Percentiles rank a stretch among this genome's conserved stretches.
Evolutionary conservation across 2,888 invertebrate species (phyloP).

Genomic region (Sinotaia quadrata): DNA sequence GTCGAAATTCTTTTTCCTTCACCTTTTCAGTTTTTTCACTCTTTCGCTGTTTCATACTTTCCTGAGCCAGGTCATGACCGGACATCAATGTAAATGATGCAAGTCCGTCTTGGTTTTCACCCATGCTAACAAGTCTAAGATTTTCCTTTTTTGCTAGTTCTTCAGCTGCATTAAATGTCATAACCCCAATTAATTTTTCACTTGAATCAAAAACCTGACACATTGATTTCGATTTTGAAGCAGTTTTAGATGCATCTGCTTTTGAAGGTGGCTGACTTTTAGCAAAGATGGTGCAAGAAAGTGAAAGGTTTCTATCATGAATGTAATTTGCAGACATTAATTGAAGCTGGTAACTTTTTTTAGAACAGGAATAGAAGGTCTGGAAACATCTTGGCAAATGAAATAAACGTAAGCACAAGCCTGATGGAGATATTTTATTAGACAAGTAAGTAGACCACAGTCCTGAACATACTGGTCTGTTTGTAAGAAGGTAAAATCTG

Average conservation of each 20-base stretch:
- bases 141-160: constrained; percentile 31
- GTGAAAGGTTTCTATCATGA: too few relatives aligned
- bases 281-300: too few relatives aligned
- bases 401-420: too few relatives aligned
- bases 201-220: constrained; percentile 33
- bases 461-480: too few relatives aligned
- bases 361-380: too few relatives aligned
- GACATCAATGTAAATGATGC: constrained; percentile 29
- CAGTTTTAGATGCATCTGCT: too few relatives aligned
- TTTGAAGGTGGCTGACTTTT: not conserved
- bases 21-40: constrained; percentile 25
- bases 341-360: too few relatives aligned
- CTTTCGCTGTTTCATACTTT: constrained; percentile 19
- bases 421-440: too few relatives aligned
- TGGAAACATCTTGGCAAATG: too few relatives aligned
- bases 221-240: not conserved
- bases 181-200: constrained; percentile 28
- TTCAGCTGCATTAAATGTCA: constrained; percentile 29
- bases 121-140: constrained; percentile 32
- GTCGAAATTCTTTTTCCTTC: constrained; percentile 31
- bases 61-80: constrained; percentile 31
- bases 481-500: too few relatives aligned
- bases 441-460: too few relatives aligned
- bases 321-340: too few relatives aligned
- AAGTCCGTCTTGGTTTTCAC: constrained; percentile 14